phyloP scores from a whole-genome alignment of 2,113 vertebrate species.

The Gavialis gangeticus region DNA sequence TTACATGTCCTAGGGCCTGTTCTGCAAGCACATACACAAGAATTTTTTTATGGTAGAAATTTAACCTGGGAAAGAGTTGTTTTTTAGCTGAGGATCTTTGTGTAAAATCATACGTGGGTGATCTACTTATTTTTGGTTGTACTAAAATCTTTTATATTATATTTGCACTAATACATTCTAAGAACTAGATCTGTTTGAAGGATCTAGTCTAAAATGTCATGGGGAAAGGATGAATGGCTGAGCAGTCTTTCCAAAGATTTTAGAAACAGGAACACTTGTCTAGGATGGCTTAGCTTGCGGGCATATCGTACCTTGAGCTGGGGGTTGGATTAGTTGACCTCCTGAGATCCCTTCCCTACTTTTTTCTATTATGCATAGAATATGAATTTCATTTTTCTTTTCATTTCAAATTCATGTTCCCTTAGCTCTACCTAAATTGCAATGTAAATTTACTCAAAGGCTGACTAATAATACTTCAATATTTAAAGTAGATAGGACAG shows the following conservation, averaged over 20 bases:
- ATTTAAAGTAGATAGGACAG: neutral
- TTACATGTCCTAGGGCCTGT: neutral
- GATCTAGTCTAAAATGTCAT: neutral
- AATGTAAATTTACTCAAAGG: neutral
- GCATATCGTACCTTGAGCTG: too few relatives aligned
- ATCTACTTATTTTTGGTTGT: neutral
- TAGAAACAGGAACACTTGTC: too few relatives aligned
- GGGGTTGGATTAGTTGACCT: too few relatives aligned
- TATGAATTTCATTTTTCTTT: neutral
- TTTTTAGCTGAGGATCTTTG: neutral
- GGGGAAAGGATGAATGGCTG: too few relatives aligned
- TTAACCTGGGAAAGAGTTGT: neutral
- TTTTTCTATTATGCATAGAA: neutral
- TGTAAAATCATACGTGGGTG: neutral
- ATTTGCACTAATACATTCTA: neutral
- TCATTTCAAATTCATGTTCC: neutral
- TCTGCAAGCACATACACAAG: neutral
- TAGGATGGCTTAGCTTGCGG: too few relatives aligned
- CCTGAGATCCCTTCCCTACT: too few relatives aligned
- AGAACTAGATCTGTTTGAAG: neutral
- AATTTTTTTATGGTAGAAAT: neutral
- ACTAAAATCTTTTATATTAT: neutral
- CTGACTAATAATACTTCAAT: constrained; percentile 14
- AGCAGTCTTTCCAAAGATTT: too few relatives aligned
- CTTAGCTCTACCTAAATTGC: constrained; percentile 10